phyloP scores from a whole-genome alignment of 2,113 vertebrate genomes.

The human (Homo sapiens) region GRCh38 chrX:124243501-124244000 shows the following conservation, averaged over 20 bases:
- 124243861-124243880: not conserved
- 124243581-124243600: constrained; percentile 4
- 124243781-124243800: not conserved
- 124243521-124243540: not conserved
- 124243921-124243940: constrained; percentile 32
- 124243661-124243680: not conserved
- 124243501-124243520: not conserved
- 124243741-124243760: not conserved
- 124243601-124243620: constrained; percentile 4
- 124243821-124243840: constrained; percentile 1
- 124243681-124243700: not conserved
- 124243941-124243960: constrained; percentile 21
- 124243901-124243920: constrained; percentile 14
- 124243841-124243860: not conserved
- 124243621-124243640: not conserved
- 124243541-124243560: not conserved
- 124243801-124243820: not conserved
- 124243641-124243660: not conserved
- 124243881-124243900: constrained; percentile 25
- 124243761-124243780: not conserved
- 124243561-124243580: not conserved
- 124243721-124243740: not conserved
- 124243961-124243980: not conserved
- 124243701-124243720: not conserved
- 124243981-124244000: not conserved